A percentile compares a stretch with the other conserved stretches of the same genome.
Evolutionary conservation across 2,888 invertebrate genomes (phyloP).

Genomic region (Tetragnatha montana): DNA sequence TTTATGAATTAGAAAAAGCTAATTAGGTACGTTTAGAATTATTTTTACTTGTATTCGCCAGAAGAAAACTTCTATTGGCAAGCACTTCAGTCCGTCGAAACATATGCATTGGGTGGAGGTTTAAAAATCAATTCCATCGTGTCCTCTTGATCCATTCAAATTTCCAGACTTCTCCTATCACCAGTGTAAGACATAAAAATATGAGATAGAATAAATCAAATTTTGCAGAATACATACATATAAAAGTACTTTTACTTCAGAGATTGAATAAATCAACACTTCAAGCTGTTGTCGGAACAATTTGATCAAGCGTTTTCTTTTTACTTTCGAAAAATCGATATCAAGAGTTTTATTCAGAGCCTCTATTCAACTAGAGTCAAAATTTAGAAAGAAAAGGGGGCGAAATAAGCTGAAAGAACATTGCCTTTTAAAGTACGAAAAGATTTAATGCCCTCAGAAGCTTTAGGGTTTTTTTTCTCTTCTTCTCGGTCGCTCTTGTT

Average conservation of each 20-base stretch:
- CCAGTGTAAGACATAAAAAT: constrained; percentile 2
- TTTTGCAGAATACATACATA: constrained; percentile 8
- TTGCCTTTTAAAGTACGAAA: constrained; percentile 43
- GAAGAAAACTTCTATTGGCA: neutral
- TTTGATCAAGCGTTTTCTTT: constrained; percentile 35
- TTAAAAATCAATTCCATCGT: neutral
- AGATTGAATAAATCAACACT: constrained; percentile 47
- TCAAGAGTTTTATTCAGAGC: constrained; percentile 23
- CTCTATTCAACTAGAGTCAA: neutral
- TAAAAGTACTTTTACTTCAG: neutral
- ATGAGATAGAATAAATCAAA: constrained; percentile 28
- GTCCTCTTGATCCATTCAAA: constrained; percentile 5
- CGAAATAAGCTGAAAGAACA: constrained; percentile 17
- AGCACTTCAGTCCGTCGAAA: neutral
- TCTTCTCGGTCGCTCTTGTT: constrained; percentile 7
- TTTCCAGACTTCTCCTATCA: constrained; percentile 10
- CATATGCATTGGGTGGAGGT: neutral
- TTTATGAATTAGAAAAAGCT: too few relatives aligned
- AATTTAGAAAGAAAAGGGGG: constrained; percentile 6
- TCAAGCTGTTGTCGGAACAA: constrained; percentile 35
- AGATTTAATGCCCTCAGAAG: constrained; percentile 31
- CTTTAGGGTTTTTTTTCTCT: neutral
- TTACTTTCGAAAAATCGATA: constrained; percentile 15
- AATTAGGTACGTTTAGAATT: neutral
- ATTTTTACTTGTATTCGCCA: neutral